Evolutionary conservation across 2,888 invertebrate genomes (phyloP).

Genomic region (Hypsopygia costalis): DNA sequence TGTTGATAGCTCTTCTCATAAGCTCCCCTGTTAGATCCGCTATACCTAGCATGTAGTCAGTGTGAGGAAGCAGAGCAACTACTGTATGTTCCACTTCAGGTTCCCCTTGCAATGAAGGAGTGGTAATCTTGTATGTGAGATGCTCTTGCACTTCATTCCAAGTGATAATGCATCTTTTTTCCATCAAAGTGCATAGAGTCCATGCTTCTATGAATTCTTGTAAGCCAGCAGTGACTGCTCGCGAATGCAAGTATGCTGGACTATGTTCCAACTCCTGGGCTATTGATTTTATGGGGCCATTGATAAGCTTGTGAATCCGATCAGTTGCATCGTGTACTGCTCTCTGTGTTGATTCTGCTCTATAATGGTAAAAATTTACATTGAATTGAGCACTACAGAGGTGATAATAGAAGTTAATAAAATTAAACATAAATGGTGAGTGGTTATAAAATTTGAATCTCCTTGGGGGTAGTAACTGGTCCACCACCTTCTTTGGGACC

Average conservation of each 20-base stretch:
- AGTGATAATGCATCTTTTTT: conserved; percentile 78
- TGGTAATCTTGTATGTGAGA: conserved; percentile 59
- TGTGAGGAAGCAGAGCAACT: conserved; percentile 58
- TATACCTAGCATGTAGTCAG: conserved; percentile 86
- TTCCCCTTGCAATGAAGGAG: conserved; percentile 15
- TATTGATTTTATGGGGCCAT: conserved; percentile 77
- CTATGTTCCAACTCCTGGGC: conserved; percentile 86
- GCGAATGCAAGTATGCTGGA: conserved; percentile 79
- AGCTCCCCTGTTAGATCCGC: conserved; percentile 94
- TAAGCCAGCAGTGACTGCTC: conserved; percentile 64
- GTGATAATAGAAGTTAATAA: too few species aligned
- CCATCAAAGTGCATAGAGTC: conserved; percentile 87
- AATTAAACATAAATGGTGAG: too few species aligned
- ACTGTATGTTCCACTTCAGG: conserved; percentile 36
- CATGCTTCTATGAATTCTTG: conserved; percentile 95
- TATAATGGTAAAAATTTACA: conserved; percentile 31
- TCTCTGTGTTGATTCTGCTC: conserved; percentile 51
- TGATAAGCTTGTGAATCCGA: conserved; percentile 83
- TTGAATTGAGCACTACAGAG: too few species aligned
- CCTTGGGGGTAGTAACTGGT: too few species aligned
- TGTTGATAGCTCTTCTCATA: conserved; percentile 93
- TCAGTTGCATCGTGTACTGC: conserved; percentile 77
- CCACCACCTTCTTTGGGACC: too few species aligned
- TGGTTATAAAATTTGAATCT: too few species aligned
- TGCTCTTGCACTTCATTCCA: conserved; percentile 80